Evolutionary conservation across 2,797 vertebrate genomes (phyloP).

Genomic region (Pelochelys cantorii): DNA sequence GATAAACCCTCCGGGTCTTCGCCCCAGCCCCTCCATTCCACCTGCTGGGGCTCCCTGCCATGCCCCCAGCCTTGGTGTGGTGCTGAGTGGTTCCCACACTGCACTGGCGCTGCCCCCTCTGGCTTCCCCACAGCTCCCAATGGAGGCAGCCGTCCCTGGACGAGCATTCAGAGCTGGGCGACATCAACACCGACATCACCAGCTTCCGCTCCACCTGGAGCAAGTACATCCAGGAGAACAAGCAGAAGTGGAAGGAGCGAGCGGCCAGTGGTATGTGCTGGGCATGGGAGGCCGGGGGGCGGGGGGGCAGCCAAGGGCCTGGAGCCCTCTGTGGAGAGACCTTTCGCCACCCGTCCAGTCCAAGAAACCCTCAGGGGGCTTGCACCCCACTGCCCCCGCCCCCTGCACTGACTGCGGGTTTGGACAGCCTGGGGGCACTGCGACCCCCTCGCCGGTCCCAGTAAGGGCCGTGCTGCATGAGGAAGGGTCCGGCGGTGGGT

Average conservation of each 20-base stretch:
- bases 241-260: conserved; percentile 93
- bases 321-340: not conserved
- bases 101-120: not conserved
- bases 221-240: conserved; percentile 93
- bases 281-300: accelerated
- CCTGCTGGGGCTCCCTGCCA: not conserved
- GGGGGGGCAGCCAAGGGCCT: accelerated
- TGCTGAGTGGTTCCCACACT: not conserved
- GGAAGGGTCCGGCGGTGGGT: not conserved
- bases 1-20: not conserved
- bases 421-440: too few species aligned
- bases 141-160: conserved; percentile 93
- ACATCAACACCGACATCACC: conserved; percentile 90
- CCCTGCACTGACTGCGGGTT: too few species aligned
- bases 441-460: not conserved
- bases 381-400: not conserved
- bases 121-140: conserved; percentile 80
- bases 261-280: conserved; percentile 85
- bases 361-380: not conserved
- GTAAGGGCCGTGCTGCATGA: not conserved
- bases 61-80: not conserved
- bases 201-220: conserved; percentile 92
- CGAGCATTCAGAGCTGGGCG: conserved; percentile 88
- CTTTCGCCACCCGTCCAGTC: not conserved
- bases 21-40: not conserved